These are phyloP conservation scores for Saguinus midas DNA, from an alignment of 2,113 vertebrate species.

Conservation along the genomic window DNA sequence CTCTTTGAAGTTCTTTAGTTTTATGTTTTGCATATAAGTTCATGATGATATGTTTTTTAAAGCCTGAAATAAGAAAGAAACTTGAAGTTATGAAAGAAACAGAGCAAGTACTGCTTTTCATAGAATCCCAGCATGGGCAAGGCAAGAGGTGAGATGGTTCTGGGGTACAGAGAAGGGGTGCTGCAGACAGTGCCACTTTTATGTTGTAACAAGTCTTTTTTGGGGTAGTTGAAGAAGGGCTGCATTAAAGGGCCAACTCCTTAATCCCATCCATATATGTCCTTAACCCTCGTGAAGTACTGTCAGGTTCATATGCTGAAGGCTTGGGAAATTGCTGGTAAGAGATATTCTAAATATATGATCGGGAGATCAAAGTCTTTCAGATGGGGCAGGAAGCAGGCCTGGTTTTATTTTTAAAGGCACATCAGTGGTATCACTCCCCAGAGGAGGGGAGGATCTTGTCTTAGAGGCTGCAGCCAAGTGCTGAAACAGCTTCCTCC, in stretches of 20 bases:
- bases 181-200: conserved; percentile 40
- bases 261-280: conserved; percentile 32
- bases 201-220: conserved; percentile 61
- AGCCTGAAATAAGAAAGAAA: background rate
- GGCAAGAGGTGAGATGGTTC: fast-evolving
- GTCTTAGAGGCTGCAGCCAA: conserved; percentile 30
- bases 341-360: conserved; percentile 41
- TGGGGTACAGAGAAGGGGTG: background rate
- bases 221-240: conserved; percentile 65
- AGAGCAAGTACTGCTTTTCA: background rate
- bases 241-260: conserved; percentile 29
- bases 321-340: conserved; percentile 52
- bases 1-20: background rate
- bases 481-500: conserved; percentile 1
- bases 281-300: background rate
- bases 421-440: background rate
- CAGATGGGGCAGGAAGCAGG: conserved; percentile 47
- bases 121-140: background rate
- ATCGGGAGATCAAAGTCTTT: conserved; percentile 44
- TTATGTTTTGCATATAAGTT: background rate
- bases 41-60: background rate
- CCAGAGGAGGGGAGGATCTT: background rate
- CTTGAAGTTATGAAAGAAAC: background rate
- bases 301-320: background rate
- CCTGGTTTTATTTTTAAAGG: conserved; percentile 69